phyloP scores from a whole-genome alignment of 2,113 vertebrate species.

The Tretioscincus oriximinensis region DNA sequence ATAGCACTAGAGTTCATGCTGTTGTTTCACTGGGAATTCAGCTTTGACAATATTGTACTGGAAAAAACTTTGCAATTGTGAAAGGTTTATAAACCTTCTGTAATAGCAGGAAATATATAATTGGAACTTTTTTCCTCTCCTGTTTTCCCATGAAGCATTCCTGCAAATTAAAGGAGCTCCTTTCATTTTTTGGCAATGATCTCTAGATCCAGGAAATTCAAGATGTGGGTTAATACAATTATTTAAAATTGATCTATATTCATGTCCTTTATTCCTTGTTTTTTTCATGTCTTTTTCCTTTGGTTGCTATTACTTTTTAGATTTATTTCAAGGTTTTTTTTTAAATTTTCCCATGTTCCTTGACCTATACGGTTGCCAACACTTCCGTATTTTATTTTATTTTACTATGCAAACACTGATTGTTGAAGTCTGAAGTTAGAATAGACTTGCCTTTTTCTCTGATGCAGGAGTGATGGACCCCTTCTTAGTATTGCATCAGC shows the following conservation, averaged over 20 bases:
- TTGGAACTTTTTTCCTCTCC: neutral
- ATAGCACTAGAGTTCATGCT: no score
- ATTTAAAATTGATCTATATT: neutral
- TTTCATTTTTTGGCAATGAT: neutral
- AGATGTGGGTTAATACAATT: neutral
- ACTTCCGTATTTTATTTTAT: neutral
- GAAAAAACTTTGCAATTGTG: neutral
- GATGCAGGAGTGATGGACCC: slow-evolving; percentile 86
- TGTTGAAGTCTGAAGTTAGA: neutral
- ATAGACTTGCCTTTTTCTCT: neutral
- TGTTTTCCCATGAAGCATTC: neutral
- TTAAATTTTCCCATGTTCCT: neutral
- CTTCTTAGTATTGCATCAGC: slow-evolving; percentile 88
- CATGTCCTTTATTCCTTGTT: neutral
- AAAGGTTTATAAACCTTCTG: neutral
- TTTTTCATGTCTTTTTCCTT: neutral
- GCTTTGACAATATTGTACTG: neutral
- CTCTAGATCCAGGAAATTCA: neutral
- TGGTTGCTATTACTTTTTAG: neutral
- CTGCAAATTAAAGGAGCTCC: neutral
- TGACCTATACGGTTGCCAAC: neutral
- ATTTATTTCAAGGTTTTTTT: neutral
- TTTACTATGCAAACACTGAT: neutral
- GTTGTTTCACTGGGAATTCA: neutral
- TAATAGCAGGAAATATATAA: neutral